Conservation (phyloP, 2,113 vertebrate species). For the Piaya cayana region DNA sequence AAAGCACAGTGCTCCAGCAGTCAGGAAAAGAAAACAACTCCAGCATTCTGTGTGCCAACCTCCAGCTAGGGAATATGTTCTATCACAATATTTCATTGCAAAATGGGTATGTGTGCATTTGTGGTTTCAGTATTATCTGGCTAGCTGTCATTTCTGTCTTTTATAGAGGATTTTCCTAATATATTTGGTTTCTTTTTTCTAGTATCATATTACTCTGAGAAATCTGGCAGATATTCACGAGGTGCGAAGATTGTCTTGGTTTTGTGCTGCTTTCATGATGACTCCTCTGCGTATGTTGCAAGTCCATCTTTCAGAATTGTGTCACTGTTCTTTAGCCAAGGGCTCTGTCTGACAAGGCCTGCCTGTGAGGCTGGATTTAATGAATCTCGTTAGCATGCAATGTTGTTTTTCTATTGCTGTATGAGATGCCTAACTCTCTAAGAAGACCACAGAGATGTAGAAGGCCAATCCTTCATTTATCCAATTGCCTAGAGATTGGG, state of each 20-base stretch:
- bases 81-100: neutral
- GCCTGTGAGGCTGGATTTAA: neutral
- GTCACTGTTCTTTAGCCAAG: neutral
- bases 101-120: neutral
- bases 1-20: neutral
- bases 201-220: neutral
- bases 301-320: neutral
- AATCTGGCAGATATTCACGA: neutral
- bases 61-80: rapidly evolving
- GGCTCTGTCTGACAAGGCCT: neutral
- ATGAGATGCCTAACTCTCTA: neutral
- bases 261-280: neutral
- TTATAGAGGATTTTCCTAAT: neutral
- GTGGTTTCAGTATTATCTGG: neutral
- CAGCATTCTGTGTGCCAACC: neutral
- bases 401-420: neutral
- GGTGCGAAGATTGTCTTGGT: neutral
- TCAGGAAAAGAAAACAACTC: neutral
- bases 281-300: neutral
- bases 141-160: neutral
- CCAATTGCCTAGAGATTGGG: neutral
- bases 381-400: neutral
- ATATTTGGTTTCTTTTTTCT: neutral
- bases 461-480: neutral
- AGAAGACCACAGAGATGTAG: neutral